phyloP scores from a whole-genome alignment of 2,888 invertebrate genomes.

The Lithophane leautieri region DNA sequence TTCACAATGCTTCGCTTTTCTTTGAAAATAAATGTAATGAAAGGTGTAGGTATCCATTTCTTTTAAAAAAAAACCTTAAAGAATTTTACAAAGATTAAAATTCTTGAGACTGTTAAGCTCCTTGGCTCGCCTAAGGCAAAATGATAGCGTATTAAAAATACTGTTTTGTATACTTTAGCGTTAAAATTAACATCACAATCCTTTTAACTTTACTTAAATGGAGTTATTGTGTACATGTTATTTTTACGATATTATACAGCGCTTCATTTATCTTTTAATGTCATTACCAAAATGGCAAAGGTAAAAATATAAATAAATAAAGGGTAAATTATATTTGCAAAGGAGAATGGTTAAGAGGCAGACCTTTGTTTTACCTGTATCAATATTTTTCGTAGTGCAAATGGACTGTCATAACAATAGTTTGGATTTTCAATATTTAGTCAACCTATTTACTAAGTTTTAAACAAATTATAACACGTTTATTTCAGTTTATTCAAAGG shows the following conservation, averaged over 20 bases:
- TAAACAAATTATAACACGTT: too few species aligned
- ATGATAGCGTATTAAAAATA: constrained; percentile 29
- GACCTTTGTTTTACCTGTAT: not conserved
- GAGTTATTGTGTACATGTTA: constrained; percentile 8
- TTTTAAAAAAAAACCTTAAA: constrained; percentile 33
- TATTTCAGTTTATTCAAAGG: too few species aligned
- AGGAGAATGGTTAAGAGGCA: not conserved
- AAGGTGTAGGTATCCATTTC: constrained; percentile 21
- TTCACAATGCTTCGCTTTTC: not conserved
- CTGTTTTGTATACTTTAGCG: constrained; percentile 16
- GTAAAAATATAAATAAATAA: constrained; percentile 9
- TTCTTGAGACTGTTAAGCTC: constrained; percentile 17
- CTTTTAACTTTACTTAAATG: constrained; percentile 30
- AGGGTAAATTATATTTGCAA: not conserved
- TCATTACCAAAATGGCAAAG: not conserved
- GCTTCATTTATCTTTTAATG: constrained; percentile 5
- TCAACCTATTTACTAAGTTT: not conserved
- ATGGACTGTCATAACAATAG: not conserved
- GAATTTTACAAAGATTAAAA: constrained; percentile 29
- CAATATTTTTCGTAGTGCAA: not conserved
- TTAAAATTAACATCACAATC: constrained; percentile 35
- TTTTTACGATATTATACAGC: not conserved
- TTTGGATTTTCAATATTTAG: not conserved
- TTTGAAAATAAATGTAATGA: constrained; percentile 29
- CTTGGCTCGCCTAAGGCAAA: constrained; percentile 21